Conservation (phyloP, 1,140 invertebrate species). For the Camponotus floridanus region DNA sequence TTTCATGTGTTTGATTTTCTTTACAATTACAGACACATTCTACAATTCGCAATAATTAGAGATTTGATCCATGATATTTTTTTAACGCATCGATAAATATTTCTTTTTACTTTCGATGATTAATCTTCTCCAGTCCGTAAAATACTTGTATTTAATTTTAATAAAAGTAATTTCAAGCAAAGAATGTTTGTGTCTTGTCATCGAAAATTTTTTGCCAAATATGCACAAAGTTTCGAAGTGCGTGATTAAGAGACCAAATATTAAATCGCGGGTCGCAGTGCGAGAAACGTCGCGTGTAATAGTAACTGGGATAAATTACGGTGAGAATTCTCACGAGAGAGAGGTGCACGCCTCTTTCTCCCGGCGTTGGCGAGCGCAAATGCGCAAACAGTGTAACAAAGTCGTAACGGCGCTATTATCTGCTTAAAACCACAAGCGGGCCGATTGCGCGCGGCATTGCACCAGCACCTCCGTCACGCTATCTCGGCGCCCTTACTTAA, state of each 20-base stretch:
- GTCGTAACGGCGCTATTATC: constrained; percentile 57
- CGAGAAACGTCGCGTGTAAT: background rate
- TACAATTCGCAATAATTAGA: too few species aligned
- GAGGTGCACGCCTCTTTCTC: background rate
- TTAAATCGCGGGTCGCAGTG: background rate
- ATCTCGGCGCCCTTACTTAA: constrained; percentile 52
- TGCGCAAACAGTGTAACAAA: constrained; percentile 54
- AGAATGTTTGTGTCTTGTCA: background rate
- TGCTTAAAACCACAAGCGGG: constrained; percentile 55
- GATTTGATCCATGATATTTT: too few species aligned
- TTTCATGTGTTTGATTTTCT: background rate
- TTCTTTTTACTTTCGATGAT: background rate
- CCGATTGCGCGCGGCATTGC: constrained; percentile 32
- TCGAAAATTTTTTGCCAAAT: background rate
- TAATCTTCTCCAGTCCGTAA: background rate
- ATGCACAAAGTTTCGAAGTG: background rate
- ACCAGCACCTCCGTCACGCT: constrained; percentile 50
- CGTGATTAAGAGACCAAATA: constrained; percentile 10
- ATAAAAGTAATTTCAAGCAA: background rate
- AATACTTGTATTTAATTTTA: background rate
- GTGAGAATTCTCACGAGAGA: constrained; percentile 46
- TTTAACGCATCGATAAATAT: too few species aligned
- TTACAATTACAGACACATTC: too few species aligned
- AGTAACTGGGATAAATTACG: constrained; percentile 26
- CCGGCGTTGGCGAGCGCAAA: constrained; percentile 10